Evolutionary conservation across 35 echinoderm and acorn worm species (phyloP), one percentile per base, ranked within the genome.

Genomic region (Apostichopus californicus): DNA sequence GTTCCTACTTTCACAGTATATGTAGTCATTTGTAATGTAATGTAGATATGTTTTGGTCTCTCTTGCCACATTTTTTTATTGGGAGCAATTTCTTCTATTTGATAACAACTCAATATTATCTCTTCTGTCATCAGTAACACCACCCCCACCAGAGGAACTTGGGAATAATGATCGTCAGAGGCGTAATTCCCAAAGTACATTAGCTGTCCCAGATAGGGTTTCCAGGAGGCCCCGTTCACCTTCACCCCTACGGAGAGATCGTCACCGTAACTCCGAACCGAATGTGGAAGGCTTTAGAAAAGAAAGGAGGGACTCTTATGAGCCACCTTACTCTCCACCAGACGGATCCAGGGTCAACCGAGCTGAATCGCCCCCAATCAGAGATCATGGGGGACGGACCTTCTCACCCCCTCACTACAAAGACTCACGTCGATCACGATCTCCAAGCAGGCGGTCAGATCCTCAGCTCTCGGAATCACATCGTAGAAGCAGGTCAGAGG

Each of bases 401-500:
- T 94, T 94, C 17, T 97, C 95, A 23, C 95, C 95, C 8, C 96
- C 94, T n/a, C 80, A 77, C 57, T 63, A 92, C 70, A 92, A 95
- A 46, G 86, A 95, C 3, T 61, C 81, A n/a, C 77, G 94, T 54
- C 88, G 97, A 46, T 99, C 97, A 22, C 91, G 95, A 20, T 96
- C 95, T 15, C 97, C 95, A 17, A 96, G 92, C 68, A 73, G 93
- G 53, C 64, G 91, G 46, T 93, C 84, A 17, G 93, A 92, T 55
- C 55, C 90, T 21, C 84, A 91, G 20, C 55, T 57, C 14, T 75
- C 89, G 11, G 94, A 95, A 10, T 73, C 77, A 15, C 95, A 96
- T 70, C 91, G 97, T 26, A 88, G 97, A 61, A 99, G 95, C 34
- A 86, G 93, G 46, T 99, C 97, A 34, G 97, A 99, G 83, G 91